A percentile compares a stretch with the other conserved stretches of the same genome.
Conservation (phyloP, 2,113 vertebrate genomes). For the Lasiurus borealis region DNA sequence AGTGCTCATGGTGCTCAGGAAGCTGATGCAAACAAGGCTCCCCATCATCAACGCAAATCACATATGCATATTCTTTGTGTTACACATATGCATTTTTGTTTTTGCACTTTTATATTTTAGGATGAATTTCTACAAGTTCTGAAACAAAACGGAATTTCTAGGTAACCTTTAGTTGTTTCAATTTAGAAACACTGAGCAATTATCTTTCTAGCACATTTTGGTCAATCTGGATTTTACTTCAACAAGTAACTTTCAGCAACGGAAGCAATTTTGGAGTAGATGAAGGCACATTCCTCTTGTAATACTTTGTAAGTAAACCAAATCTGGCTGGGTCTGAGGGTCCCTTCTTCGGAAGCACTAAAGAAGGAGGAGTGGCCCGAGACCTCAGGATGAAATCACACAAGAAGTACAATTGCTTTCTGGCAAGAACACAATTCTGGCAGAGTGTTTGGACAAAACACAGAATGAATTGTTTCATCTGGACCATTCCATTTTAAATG, state of each 20-base stretch:
- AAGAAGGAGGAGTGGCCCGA: neutral
- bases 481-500: neutral
- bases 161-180: neutral
- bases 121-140: neutral
- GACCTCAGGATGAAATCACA: neutral
- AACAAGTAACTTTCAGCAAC: slow-evolving; percentile 1
- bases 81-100: neutral
- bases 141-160: neutral
- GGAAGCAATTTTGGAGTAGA: neutral
- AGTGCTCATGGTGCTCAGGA: neutral
- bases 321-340: neutral
- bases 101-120: slow-evolving; percentile 8
- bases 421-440: slow-evolving; percentile 18
- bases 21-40: neutral
- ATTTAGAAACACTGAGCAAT: neutral
- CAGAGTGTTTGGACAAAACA: neutral
- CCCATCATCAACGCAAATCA: neutral
- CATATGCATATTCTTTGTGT: neutral
- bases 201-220: slow-evolving; percentile 1
- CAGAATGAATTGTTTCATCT: neutral
- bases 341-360: neutral
- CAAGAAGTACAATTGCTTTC: slow-evolving; percentile 11
- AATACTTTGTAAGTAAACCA: neutral
- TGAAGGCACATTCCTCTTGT: neutral
- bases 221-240: slow-evolving; percentile 13